Evolutionary conservation across 2,113 vertebrate species (phyloP).

Genomic region (Planiliza haematocheilus): DNA sequence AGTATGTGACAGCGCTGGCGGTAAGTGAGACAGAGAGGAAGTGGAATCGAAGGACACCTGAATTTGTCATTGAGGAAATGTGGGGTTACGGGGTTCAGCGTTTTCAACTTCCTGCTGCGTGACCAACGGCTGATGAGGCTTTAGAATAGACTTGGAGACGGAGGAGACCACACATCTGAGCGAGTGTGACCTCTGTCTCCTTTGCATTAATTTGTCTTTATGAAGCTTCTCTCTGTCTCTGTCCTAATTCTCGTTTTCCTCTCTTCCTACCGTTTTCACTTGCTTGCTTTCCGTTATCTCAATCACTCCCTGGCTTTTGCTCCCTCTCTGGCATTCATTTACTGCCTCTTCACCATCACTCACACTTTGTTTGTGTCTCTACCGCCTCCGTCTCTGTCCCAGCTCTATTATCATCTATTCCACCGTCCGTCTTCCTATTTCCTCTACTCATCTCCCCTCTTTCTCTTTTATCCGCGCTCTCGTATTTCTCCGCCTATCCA

Average conservation of each 20-base stretch:
- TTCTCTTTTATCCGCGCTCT: slow-evolving; percentile 38
- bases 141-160: slow-evolving; percentile 27
- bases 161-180: slow-evolving; percentile 21
- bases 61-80: slow-evolving; percentile 76
- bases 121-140: slow-evolving; percentile 64
- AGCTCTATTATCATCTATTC: slow-evolving; percentile 51
- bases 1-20: slow-evolving; percentile 60
- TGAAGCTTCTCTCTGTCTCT: slow-evolving; percentile 24
- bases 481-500: slow-evolving; percentile 59
- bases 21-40: slow-evolving; percentile 73
- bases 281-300: slow-evolving; percentile 28
- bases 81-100: slow-evolving; percentile 56
- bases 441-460: slow-evolving; percentile 39
- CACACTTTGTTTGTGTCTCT: slow-evolving; percentile 62
- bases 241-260: slow-evolving; percentile 20
- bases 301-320: slow-evolving; percentile 25
- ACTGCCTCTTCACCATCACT: slow-evolving; percentile 57
- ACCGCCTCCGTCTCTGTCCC: slow-evolving; percentile 31
- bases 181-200: slow-evolving; percentile 58
- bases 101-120: slow-evolving; percentile 44
- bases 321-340: slow-evolving; percentile 42
- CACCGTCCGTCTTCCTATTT: slow-evolving; percentile 44
- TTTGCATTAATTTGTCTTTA: slow-evolving; percentile 40
- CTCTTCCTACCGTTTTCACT: slow-evolving; percentile 36
- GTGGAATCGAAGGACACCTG: slow-evolving; percentile 69